Evolutionary conservation across 2,113 vertebrate genomes (phyloP), one percentile per base, ranked within the genome.

Genomic region (Hyperoodon ampullatus): DNA sequence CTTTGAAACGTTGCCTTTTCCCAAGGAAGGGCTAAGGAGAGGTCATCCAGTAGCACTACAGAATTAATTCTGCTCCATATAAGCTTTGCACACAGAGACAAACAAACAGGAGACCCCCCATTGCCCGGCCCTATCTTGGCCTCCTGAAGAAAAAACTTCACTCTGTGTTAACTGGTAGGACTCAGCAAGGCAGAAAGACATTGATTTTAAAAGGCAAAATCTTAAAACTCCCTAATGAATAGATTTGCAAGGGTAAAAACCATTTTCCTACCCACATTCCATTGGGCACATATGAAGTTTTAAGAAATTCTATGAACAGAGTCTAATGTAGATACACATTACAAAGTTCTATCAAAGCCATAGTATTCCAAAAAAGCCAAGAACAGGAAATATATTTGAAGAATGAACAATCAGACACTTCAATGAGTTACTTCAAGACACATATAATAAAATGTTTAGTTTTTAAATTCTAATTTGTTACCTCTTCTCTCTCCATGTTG

Each of bases 161-260:
- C 58, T 75, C 47, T 70, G 12, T 80, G 5, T 83, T 93, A 68
- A 42, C 18, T 61, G 18, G 6, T 89, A 84, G 35, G 53, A 75
- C 28, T 97, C 10, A 89, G 30, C 13, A 35, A 71, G 35, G 55
- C 24, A 71, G 60, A 70, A 95, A 65, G 53, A 60, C 23, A 77
- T 24, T 71, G 50, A 85, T 66, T 96, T 44, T 35, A 74, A 30
- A 96, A 96, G 35, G 75, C 24, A 91, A 74, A 92, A 18, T 81
- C 33, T 68, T 94, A 42, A 96, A 58, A 61, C 3, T 92, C 14
- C 26, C 18, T 63, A 84, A 58, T 63, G 13, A 95, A 30, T 11
- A 82, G 3, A 84, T 71, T 96, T 63, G 0, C 4, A 61, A 77
- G 47, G 16, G 8, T 23, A 77, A 93, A 88, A 81, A 82, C 4